phyloP scores from a whole-genome alignment of 2,797 vertebrate genomes.

The Sphenodon punctatus region DNA sequence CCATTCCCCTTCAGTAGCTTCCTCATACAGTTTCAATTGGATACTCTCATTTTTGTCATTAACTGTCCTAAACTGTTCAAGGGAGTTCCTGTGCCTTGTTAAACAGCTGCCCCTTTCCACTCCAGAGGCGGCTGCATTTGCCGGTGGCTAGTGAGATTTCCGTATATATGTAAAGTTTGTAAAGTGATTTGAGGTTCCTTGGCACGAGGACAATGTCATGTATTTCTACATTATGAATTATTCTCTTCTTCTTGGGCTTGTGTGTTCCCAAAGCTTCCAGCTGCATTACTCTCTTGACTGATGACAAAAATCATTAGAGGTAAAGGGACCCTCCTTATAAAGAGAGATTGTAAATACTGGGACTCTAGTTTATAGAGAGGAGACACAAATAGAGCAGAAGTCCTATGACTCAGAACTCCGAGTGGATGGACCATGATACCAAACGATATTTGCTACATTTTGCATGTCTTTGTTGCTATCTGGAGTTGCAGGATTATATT shows the following conservation, averaged over 20 bases:
- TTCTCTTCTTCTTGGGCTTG: slow-evolving; percentile 38
- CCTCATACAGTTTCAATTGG: background rate
- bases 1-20: background rate
- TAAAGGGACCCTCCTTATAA: slow-evolving; percentile 8
- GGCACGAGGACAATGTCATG: background rate
- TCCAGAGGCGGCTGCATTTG: background rate
- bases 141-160: background rate
- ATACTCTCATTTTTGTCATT: background rate
- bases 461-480: too few species aligned
- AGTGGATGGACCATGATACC: too few species aligned
- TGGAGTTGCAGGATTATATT: too few species aligned
- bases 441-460: too few species aligned
- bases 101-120: background rate
- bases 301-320: background rate
- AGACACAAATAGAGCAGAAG: too few species aligned
- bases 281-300: background rate
- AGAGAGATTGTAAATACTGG: background rate
- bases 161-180: slow-evolving; percentile 60
- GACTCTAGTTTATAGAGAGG: background rate
- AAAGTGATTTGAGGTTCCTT: slow-evolving; percentile 32
- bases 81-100: slow-evolving; percentile 12
- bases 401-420: too few species aligned
- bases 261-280: slow-evolving; percentile 6
- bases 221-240: background rate
- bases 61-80: background rate